Conservation (phyloP, 2,113 vertebrate genomes). For the Poecilia latipinna region DNA sequence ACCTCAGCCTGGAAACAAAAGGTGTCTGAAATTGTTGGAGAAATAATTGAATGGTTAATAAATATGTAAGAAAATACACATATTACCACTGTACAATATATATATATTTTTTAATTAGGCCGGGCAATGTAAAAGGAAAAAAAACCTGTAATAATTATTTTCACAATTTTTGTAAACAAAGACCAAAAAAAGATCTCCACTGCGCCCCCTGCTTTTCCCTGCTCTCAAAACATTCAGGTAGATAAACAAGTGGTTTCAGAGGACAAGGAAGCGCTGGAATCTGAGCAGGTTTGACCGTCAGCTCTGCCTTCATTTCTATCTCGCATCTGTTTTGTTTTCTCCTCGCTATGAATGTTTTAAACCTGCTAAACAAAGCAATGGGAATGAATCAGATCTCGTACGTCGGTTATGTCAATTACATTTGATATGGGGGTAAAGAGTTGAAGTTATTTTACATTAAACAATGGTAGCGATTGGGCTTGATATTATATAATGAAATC, state of each 20-base stretch:
- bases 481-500: not conserved
- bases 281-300: slow-evolving; percentile 6
- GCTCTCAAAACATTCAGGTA: slow-evolving; percentile 36
- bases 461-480: not conserved
- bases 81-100: too few relatives aligned
- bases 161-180: slow-evolving; percentile 79
- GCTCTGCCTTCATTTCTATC: not conserved
- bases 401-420: not conserved
- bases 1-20: slow-evolving; percentile 11
- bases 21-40: not conserved
- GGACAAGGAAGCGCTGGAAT: slow-evolving; percentile 21
- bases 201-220: slow-evolving; percentile 76
- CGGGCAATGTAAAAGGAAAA: not conserved
- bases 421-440: not conserved
- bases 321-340: not conserved
- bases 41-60: not conserved
- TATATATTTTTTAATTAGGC: not conserved
- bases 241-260: slow-evolving; percentile 67
- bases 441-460: not conserved
- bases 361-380: not conserved
- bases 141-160: not conserved
- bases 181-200: slow-evolving; percentile 55
- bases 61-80: not conserved
- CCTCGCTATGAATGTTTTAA: not conserved
- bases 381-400: not conserved